Percentiles rank a stretch among this genome's conserved stretches.
Evolutionary conservation across 1,140 invertebrate species (phyloP).

Genomic region (Zaprionus vittiger): DNA sequence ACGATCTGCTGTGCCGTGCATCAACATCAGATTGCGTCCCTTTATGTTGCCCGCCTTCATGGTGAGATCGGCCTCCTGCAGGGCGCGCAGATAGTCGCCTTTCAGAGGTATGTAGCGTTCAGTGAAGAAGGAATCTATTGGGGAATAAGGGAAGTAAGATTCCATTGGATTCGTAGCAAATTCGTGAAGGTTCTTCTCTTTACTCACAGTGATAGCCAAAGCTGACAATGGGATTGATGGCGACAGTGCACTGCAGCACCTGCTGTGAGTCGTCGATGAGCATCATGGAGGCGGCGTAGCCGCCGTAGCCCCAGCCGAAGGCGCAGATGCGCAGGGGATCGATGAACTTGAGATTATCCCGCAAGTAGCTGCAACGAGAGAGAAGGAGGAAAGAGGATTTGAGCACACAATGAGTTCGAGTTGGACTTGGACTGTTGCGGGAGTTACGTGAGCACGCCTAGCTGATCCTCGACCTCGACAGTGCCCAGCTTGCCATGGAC

Average conservation of each 20-base stretch:
- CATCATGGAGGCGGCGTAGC: conserved; percentile 89
- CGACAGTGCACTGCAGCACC: conserved; percentile 91
- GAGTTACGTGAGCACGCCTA: conserved; percentile 90
- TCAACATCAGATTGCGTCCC: conserved; percentile 87
- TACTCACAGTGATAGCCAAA: conserved; percentile 91
- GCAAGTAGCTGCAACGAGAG: conserved; percentile 86
- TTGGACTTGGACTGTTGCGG: background rate
- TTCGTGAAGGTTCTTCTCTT: background rate
- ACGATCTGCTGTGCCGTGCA: conserved; percentile 92
- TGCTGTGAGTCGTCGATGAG: conserved; percentile 89
- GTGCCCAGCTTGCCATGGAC: conserved; percentile 88
- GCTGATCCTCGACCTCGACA: conserved; percentile 93
- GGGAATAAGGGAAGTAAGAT: background rate
- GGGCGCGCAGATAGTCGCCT: conserved; percentile 88
- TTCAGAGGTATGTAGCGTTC: conserved; percentile 92
- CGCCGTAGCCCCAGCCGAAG: conserved; percentile 90
- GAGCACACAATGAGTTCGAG: background rate
- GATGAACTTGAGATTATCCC: conserved; percentile 90
- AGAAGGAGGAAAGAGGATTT: background rate
- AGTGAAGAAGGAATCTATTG: conserved; percentile 92
- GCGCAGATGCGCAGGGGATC: conserved; percentile 90
- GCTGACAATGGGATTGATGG: conserved; percentile 92
- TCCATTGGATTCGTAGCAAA: background rate
- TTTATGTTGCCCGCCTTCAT: conserved; percentile 88
- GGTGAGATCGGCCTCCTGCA: conserved; percentile 90